Conservation (phyloP, 2,797 vertebrate species). For the Manis javanica region DNA sequence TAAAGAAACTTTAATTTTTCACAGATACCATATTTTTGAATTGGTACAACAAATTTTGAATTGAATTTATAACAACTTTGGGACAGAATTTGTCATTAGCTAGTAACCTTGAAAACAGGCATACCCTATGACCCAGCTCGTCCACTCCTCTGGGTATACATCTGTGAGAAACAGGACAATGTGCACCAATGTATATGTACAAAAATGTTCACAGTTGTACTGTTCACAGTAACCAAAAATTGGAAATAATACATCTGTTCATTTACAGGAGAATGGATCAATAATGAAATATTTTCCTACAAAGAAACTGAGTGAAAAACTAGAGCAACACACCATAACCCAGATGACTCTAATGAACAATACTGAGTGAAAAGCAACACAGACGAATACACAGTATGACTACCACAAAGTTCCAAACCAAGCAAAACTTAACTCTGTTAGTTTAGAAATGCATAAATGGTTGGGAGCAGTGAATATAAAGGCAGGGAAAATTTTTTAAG, state of each 20-base stretch:
- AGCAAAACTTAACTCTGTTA: neutral
- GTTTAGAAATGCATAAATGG: neutral
- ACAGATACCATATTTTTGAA: neutral
- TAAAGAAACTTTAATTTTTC: neutral
- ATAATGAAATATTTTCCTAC: neutral
- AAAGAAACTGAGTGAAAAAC: neutral
- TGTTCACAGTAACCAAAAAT: neutral
- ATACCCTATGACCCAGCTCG: neutral
- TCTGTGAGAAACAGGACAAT: neutral
- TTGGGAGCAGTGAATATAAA: neutral
- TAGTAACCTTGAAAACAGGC: neutral
- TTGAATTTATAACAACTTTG: neutral
- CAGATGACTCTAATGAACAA: neutral
- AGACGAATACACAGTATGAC: neutral
- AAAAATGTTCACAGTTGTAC: neutral
- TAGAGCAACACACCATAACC: neutral
- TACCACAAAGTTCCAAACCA: neutral
- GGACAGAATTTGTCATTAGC: conserved; percentile 6
- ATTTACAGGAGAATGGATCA: neutral
- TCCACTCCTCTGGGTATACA: neutral
- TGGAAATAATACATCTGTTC: neutral
- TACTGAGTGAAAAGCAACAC: neutral
- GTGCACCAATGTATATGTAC: neutral
- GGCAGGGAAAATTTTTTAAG: neutral
- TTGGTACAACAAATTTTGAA: neutral